Conservation (phyloP, 1,140 invertebrate genomes). For the Neodiprion virginianus region DNA sequence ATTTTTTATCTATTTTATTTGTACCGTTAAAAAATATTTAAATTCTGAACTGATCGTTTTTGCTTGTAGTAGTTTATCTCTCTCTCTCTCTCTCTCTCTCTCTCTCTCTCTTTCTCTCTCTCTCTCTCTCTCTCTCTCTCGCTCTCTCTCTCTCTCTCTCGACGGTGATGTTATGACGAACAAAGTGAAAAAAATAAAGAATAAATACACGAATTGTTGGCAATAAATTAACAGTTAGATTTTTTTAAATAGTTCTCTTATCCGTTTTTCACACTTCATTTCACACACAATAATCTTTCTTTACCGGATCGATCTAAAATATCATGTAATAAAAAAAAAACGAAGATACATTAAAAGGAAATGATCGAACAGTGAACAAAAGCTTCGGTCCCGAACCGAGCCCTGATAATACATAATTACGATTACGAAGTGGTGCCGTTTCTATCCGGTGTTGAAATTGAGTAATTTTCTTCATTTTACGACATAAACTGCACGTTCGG, state of each 20-base stretch:
- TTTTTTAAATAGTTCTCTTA: too few species aligned
- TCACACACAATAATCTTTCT: background rate
- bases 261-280: background rate
- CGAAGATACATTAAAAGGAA: too few species aligned
- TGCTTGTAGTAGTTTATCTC: conserved; percentile 10
- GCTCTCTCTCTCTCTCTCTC: background rate
- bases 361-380: too few species aligned
- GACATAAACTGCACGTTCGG: conserved; percentile 14
- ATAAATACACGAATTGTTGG: too few species aligned
- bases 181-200: background rate
- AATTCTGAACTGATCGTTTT: background rate
- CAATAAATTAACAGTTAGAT: too few species aligned
- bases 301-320: background rate
- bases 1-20: too few species aligned
- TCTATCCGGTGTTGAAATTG: background rate
- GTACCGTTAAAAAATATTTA: too few species aligned
- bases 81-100: too few species aligned
- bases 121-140: background rate
- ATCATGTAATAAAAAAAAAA: too few species aligned
- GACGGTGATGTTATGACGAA: background rate
- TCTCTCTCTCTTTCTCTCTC: background rate
- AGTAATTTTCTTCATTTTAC: conserved; percentile 8
- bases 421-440: too few species aligned
- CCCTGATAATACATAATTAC: too few species aligned
- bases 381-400: too few species aligned